These are phyloP conservation scores for Monochamus alternatus DNA, from an alignment of 2,888 invertebrate genomes.

Conservation along the genomic window DNA sequence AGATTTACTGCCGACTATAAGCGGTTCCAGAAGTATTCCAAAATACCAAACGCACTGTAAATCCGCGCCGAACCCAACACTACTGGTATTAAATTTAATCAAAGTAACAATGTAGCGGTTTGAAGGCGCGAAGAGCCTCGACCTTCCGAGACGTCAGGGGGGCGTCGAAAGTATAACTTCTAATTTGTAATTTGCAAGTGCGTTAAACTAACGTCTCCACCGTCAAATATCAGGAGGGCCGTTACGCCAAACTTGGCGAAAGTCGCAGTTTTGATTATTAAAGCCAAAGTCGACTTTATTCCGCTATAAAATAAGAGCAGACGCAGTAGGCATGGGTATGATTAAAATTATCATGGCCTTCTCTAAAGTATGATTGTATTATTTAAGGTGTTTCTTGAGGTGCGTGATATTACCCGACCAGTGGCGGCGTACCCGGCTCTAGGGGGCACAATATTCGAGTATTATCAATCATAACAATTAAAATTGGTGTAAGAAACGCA, in stretches of 20 bases:
- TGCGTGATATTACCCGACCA: conserved; percentile 52
- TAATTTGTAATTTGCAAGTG: conserved; percentile 70
- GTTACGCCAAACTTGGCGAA: conserved; percentile 68
- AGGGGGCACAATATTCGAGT: not conserved
- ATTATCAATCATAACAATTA: not conserved
- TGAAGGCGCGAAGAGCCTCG: conserved; percentile 55
- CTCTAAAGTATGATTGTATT: conserved; percentile 69
- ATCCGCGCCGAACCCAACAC: conserved; percentile 59
- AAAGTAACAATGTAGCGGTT: conserved; percentile 68
- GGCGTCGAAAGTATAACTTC: conserved; percentile 69
- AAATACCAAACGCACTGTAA: conserved; percentile 60
- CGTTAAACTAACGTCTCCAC: conserved; percentile 68
- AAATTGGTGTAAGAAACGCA: not conserved
- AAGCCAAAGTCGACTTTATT: conserved; percentile 63
- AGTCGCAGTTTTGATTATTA: conserved; percentile 69
- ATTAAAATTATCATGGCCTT: conserved; percentile 69
- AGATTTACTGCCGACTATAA: conserved; percentile 52
- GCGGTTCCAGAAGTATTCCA: conserved; percentile 55
- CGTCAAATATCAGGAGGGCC: conserved; percentile 67
- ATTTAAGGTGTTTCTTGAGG: conserved; percentile 67
- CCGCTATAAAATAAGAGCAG: conserved; percentile 61
- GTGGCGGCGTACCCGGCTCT: conserved; percentile 18
- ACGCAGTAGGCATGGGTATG: conserved; percentile 59
- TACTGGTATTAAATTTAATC: conserved; percentile 68
- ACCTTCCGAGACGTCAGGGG: conserved; percentile 45